Evolutionary conservation across 2,113 vertebrate species (phyloP).

Genomic region (Scatophagus argus): DNA sequence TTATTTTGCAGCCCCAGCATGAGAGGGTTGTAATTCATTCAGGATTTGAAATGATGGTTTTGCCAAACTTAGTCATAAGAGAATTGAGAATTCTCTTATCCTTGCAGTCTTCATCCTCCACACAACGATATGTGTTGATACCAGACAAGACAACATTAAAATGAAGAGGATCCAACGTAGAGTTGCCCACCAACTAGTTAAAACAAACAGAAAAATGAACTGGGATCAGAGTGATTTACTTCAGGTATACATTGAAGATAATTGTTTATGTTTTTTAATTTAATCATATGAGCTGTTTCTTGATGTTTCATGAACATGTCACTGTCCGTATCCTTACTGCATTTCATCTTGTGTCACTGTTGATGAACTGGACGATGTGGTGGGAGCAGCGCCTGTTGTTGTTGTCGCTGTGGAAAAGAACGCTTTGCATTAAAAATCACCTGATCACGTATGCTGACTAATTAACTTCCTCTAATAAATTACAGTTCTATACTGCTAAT

Average conservation of each 20-base stretch:
- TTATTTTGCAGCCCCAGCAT: not conserved
- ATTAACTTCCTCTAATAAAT: not conserved
- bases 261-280: not conserved
- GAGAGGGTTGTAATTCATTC: not conserved
- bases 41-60: not conserved
- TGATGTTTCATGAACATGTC: no score
- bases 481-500: not conserved
- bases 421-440: not conserved
- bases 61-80: not conserved
- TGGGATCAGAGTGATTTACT: not conserved
- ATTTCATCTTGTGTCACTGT: not conserved
- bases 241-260: not conserved
- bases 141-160: constrained; percentile 52
- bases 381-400: not conserved
- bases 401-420: constrained; percentile 28
- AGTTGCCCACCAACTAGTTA: constrained; percentile 62
- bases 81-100: no score
- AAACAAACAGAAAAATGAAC: constrained; percentile 5
- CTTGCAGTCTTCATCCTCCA: constrained; percentile 30
- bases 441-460: not conserved
- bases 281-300: not conserved
- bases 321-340: constrained; percentile 50
- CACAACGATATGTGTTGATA: constrained; percentile 16
- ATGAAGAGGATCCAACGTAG: constrained; percentile 75
- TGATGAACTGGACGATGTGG: not conserved